Percentiles rank a stretch among this genome's conserved stretches.
Evolutionary conservation across 2,888 invertebrate genomes (phyloP).

Genomic region (Coenonympha arcania): DNA sequence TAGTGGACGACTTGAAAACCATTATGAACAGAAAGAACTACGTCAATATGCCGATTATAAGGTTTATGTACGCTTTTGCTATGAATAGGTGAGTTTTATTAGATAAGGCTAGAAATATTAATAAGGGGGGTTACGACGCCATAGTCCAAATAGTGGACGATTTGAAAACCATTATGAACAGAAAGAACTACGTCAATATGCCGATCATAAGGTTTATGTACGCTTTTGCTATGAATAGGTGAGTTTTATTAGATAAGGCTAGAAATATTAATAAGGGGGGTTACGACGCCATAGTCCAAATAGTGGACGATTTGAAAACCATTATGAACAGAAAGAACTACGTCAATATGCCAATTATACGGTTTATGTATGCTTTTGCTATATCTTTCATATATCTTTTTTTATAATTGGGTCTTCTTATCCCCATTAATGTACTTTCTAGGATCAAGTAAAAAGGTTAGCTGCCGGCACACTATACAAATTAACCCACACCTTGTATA

Average conservation of each 20-base stretch:
- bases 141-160: conserved; percentile 98
- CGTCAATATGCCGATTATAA: conserved; percentile 90
- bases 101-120: too few species aligned
- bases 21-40: conserved; percentile 91
- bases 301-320: conserved; percentile 93
- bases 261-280: too few species aligned
- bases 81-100: conserved; percentile 85
- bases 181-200: conserved; percentile 90
- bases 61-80: conserved; percentile 96
- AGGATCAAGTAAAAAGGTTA: too few species aligned
- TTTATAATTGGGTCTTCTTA: too few species aligned
- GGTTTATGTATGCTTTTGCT: conserved; percentile 96
- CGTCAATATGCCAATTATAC: conserved; percentile 90
- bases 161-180: conserved; percentile 89
- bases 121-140: conserved; percentile 96
- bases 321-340: conserved; percentile 91
- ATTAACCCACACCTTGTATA: too few species aligned
- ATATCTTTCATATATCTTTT: too few species aligned
- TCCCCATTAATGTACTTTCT: too few species aligned
- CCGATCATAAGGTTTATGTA: conserved; percentile 93
- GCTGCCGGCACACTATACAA: too few species aligned
- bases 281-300: conserved; percentile 97
- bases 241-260: too few species aligned
- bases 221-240: conserved; percentile 97
- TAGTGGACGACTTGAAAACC: conserved; percentile 93